Conservation (phyloP, 30 jellyfish, hydroid and myxozoan species). For the Catostylus mosaicus region DNA sequence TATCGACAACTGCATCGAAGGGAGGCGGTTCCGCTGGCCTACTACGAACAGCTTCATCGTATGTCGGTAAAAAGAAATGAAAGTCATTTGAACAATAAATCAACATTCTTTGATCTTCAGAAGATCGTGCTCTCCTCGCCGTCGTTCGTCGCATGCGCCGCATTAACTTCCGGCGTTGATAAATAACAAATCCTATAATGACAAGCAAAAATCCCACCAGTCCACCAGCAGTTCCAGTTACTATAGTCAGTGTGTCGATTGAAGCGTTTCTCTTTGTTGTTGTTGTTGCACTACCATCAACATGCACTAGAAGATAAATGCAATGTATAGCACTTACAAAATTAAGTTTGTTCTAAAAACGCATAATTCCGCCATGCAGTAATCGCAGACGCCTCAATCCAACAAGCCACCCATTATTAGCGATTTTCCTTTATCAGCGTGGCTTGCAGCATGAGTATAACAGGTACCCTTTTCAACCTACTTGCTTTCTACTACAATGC, state of each 20-base stretch:
- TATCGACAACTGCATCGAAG: conserved; percentile 58
- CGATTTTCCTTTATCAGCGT: no score
- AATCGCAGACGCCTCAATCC: no score
- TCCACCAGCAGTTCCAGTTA: conserved; percentile 97
- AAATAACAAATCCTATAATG: conserved; percentile 80
- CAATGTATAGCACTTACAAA: no score
- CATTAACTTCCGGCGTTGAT: conserved; percentile 89
- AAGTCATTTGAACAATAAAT: conserved; percentile 89
- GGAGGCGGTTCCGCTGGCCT: conserved; percentile 88
- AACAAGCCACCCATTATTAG: no score
- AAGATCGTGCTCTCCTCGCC: conserved; percentile 57
- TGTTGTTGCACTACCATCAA: conserved; percentile 22
- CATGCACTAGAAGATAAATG: conserved; percentile 12
- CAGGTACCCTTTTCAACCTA: no score
- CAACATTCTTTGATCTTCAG: conserved; percentile 83
- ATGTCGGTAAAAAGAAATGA: conserved; percentile 88
- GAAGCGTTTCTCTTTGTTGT: conserved; percentile 64
- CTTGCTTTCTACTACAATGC: no score
- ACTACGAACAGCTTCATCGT: conserved; percentile 94
- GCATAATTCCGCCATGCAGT: no score
- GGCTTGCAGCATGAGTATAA: no score
- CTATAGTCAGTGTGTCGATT: conserved; percentile 81
- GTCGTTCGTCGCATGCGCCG: conserved; percentile 82
- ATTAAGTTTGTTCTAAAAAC: no score
- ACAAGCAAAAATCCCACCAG: conserved; percentile 80